Conservation (phyloP, 2,113 vertebrate species). For the Prietella phreatophila region DNA sequence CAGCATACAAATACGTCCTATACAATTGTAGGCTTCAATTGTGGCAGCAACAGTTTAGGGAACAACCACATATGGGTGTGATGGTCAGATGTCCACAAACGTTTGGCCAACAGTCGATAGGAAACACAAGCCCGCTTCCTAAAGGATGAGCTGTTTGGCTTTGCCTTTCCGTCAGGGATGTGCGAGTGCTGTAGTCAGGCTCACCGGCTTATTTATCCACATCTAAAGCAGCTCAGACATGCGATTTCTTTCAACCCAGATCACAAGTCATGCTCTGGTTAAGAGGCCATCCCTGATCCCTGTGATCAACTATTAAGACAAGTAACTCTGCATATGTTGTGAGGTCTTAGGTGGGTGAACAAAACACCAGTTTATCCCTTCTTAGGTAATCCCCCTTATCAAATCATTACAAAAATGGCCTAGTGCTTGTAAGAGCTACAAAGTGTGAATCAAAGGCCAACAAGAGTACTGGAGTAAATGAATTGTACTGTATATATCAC, state of each 20-base stretch:
- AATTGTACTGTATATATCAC: not conserved
- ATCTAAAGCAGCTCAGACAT: conserved; percentile 17
- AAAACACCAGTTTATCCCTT: not conserved
- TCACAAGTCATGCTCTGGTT: conserved; percentile 1
- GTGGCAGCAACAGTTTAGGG: too few species aligned
- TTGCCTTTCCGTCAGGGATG: not conserved
- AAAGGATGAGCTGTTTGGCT: not conserved
- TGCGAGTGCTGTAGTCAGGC: not conserved
- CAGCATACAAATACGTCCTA: too few species aligned
- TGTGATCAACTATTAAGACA: not conserved
- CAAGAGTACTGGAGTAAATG: not conserved
- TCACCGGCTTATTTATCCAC: conserved; percentile 7
- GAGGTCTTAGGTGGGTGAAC: not conserved
- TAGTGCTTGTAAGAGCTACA: not conserved
- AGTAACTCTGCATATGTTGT: not conserved
- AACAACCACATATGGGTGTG: too few species aligned
- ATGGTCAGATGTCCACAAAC: too few species aligned
- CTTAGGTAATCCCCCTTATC: not conserved
- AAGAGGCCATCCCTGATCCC: conserved; percentile 30
- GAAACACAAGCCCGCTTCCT: not conserved
- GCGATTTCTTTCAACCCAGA: not conserved
- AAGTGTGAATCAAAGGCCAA: not conserved
- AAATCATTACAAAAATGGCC: not conserved
- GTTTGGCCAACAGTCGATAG: not conserved
- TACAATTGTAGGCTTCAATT: too few species aligned